A percentile compares a stretch with the other conserved stretches of the same genome.
Conservation (phyloP, 1,140 invertebrate species). For the Ctenoplectra terminalis region DNA sequence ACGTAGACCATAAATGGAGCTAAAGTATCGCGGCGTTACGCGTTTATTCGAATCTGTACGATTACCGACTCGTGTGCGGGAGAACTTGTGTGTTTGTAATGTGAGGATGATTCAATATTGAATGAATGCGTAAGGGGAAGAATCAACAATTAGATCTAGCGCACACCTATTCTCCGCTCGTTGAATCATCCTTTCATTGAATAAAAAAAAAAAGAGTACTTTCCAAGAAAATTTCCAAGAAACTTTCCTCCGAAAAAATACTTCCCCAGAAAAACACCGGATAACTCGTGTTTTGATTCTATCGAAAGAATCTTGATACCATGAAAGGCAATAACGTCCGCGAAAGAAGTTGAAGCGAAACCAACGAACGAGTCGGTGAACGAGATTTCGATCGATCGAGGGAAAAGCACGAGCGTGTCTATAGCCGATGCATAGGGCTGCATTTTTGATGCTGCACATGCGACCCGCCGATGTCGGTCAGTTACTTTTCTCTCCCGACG, state of each 20-base stretch:
- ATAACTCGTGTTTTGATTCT: not conserved
- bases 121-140: not conserved
- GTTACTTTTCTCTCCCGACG: constrained; percentile 38
- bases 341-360: not conserved
- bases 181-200: not conserved
- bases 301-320: not conserved
- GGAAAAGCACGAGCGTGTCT: not conserved
- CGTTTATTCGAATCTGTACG: not conserved
- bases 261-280: too few species aligned
- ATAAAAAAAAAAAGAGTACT: too few species aligned
- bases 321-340: not conserved
- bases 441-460: constrained; percentile 61
- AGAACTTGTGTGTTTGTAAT: not conserved
- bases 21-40: not conserved
- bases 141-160: constrained; percentile 11
- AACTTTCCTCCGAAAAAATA: too few species aligned
- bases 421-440: constrained; percentile 49
- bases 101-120: not conserved
- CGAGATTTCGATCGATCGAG: constrained; percentile 5
- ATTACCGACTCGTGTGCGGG: not conserved
- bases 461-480: constrained; percentile 57
- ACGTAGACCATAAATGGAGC: not conserved
- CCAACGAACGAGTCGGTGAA: not conserved
- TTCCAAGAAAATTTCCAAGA: not conserved
- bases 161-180: not conserved